Evolutionary conservation across 2,888 invertebrate genomes (phyloP).

Genomic region (Dolomedes plantarius): DNA sequence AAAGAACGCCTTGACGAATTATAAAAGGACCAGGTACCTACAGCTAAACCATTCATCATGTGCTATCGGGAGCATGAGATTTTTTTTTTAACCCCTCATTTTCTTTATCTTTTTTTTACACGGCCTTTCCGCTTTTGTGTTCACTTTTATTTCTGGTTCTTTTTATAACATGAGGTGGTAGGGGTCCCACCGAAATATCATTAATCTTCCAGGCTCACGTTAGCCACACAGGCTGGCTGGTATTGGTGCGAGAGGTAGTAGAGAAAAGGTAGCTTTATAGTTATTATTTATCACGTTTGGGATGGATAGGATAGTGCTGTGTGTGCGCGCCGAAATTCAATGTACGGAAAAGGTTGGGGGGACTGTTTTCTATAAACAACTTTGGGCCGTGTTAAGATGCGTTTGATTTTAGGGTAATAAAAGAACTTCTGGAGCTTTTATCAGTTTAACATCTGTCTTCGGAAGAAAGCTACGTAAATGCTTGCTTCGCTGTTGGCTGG

Average conservation of each 20-base stretch:
- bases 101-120: conserved; percentile 19
- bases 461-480: too few relatives aligned
- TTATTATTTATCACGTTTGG: not conserved
- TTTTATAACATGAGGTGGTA: conserved; percentile 43
- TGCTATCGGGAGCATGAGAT: not conserved
- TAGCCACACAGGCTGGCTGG: conserved; percentile 35
- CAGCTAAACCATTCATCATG: conserved; percentile 59
- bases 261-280: not conserved
- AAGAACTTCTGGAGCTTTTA: too few relatives aligned
- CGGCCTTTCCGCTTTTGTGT: conserved; percentile 25
- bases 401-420: too few relatives aligned
- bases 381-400: too few relatives aligned
- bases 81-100: conserved; percentile 17
- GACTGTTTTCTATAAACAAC: too few relatives aligned
- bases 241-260: not conserved
- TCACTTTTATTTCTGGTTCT: conserved; percentile 37
- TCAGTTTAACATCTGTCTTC: too few relatives aligned
- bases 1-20: conserved; percentile 47
- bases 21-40: conserved; percentile 40
- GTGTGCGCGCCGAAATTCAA: too few relatives aligned
- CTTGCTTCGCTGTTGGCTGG: too few relatives aligned
- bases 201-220: conserved; percentile 62
- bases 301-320: not conserved
- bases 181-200: conserved; percentile 53
- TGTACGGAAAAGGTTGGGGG: too few relatives aligned